phyloP scores from a whole-genome alignment of 2,797 vertebrate species.

The Pseudochirops corinnae region DNA sequence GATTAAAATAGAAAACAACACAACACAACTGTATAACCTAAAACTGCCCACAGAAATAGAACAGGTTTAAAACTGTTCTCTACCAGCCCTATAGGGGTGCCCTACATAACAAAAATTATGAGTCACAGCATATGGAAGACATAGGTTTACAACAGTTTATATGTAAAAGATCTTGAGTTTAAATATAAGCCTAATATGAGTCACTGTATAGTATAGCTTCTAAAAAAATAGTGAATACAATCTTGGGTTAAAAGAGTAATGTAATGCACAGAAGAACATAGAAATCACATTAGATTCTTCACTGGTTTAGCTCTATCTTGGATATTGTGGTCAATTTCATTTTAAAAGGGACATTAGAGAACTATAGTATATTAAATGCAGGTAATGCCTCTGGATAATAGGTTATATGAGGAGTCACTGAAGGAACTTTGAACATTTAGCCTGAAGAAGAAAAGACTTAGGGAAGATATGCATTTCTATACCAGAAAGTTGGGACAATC shows the following conservation, averaged over 20 bases:
- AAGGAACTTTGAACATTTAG: background rate
- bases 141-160: background rate
- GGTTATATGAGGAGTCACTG: background rate
- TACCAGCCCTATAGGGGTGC: background rate
- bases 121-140: background rate
- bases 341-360: background rate
- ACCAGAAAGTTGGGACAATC: background rate
- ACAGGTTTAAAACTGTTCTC: background rate
- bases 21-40: background rate
- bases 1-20: background rate
- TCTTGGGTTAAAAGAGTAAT: background rate
- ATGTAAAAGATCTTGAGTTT: background rate
- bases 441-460: background rate
- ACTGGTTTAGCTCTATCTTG: background rate
- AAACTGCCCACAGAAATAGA: background rate
- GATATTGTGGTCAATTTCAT: background rate
- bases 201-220: background rate
- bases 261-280: background rate
- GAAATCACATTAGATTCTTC: background rate
- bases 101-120: background rate
- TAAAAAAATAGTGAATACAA: background rate
- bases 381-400: background rate
- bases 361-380: background rate
- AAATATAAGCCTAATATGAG: background rate
- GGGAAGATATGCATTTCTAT: background rate